A percentile compares a stretch with the other conserved stretches of the same genome.
phyloP scores from a whole-genome alignment of 2,797 vertebrate species.

The Mormyrops boulengeri region DNA sequence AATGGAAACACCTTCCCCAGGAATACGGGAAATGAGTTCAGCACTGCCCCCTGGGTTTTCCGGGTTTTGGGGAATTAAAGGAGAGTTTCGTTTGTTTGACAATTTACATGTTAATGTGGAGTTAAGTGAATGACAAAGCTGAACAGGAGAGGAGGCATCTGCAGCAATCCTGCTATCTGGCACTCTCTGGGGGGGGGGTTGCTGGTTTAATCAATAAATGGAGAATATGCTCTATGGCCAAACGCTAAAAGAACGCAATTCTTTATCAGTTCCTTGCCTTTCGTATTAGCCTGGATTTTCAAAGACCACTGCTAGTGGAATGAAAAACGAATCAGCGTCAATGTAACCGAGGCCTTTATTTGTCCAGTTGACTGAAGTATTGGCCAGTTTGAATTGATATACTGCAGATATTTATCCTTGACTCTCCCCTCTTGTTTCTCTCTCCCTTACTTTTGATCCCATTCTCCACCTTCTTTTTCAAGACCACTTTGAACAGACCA shows the following conservation, averaged over 20 bases:
- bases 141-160: neutral
- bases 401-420: neutral
- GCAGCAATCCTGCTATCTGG: neutral
- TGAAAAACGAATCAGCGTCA: neutral
- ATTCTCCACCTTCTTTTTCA: neutral
- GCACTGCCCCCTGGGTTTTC: neutral
- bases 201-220: neutral
- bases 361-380: neutral
- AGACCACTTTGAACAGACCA: neutral
- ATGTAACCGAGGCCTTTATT: neutral
- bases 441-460: neutral
- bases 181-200: neutral
- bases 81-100: neutral
- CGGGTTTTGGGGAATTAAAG: neutral
- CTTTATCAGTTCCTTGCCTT: neutral
- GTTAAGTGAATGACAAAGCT: neutral
- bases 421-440: neutral
- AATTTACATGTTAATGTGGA: constrained; percentile 3
- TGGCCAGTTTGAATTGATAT: neutral
- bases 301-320: neutral
- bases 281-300: neutral
- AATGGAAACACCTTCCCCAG: constrained; percentile 16
- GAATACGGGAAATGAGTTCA: constrained; percentile 13
- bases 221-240: neutral
- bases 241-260: neutral